Base-by-base conservation (phyloP, 2,113 vertebrate species). In the crab-eating macaque (Macaca fascicularis) region DNA sequence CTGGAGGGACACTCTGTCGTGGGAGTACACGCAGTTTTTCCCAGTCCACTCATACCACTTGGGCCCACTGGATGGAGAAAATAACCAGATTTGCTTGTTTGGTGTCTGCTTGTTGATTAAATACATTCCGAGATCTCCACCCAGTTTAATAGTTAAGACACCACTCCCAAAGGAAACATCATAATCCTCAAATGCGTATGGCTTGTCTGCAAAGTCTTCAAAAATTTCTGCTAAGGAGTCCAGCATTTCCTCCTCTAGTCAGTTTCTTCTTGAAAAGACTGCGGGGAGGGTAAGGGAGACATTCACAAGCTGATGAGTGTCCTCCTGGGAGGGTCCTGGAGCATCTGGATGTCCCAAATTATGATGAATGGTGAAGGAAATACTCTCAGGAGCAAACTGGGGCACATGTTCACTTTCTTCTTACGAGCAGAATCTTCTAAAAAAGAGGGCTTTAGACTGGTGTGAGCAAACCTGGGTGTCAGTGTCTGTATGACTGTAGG, bases 1-100 rank as follows among this genome's bases (percentile, higher is more conserved):
- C 50, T 99, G 99, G 93, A 99, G 99, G 94, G 99, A 98, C 2
- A 99, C 6, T 1, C 99, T 99, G 16, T 99, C 99, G 2, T 99
- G 99, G 69, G 98, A 93, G 98, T 99, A 99, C 0, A 99, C 98
- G 99, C 99, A 99, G n/a, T 96, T 98, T 55, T 98, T 97, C 43
- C 99, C 99, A 0, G 99, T 99, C 99, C 99, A 99, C 97, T 99
- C 98, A 27, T 99, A 99, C 69, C 99, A 99, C 94, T 99, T 99
- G 0, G 99, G 99, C 5, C 99, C 99, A 72, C 99, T 99, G 98
- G 83, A 95, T 32, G 61, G 12, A 64, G 61, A 32, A 14, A 27
- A 64, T 64, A 64, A 64, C 27, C 61, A 64, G 61, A 64, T 32
- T 64, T 30, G 12, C 61, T 64, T 64, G 12, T 64, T 32, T 64